Conservation (phyloP, 2,888 invertebrate species). For the Cactoblastis cactorum region DNA sequence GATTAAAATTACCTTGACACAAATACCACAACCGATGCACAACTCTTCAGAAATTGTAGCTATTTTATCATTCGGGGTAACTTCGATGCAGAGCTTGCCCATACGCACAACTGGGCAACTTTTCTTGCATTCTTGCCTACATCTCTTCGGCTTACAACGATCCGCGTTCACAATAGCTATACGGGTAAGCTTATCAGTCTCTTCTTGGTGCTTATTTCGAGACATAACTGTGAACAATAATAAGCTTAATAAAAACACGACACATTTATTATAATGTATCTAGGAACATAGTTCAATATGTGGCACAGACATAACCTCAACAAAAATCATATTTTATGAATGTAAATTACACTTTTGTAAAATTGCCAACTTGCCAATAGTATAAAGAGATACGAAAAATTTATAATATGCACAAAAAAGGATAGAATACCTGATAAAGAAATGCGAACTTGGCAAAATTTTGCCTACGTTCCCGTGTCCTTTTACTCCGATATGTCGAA, state of each 20-base stretch:
- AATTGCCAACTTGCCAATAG: slow-evolving; percentile 16
- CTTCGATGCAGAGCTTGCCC: slow-evolving; percentile 99
- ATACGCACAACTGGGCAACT: slow-evolving; percentile 99
- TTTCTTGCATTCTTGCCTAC: slow-evolving; percentile 99
- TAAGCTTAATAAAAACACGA: slow-evolving; percentile 21
- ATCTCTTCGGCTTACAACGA: slow-evolving; percentile 99
- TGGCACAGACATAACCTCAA: slow-evolving; percentile 72
- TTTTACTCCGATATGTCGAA: slow-evolving; percentile 68
- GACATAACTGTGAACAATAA: slow-evolving; percentile 61
- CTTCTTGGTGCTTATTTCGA: slow-evolving; percentile 84
- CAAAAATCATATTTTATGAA: slow-evolving; percentile 32
- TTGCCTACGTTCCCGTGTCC: slow-evolving; percentile 76
- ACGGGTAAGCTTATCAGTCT: slow-evolving; percentile 95
- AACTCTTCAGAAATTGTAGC: slow-evolving; percentile 98
- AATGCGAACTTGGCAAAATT: slow-evolving; percentile 65
- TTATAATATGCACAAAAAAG: slow-evolving; percentile 22
- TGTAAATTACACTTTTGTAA: slow-evolving; percentile 21
- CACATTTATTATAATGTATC: slow-evolving; percentile 23
- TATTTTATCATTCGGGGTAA: slow-evolving; percentile 96
- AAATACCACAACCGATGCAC: slow-evolving; percentile 99
- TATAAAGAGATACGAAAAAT: slow-evolving; percentile 15
- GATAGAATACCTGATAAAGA: slow-evolving; percentile 58
- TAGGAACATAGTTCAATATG: slow-evolving; percentile 46
- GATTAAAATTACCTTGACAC: slow-evolving; percentile 90
- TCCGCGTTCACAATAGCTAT: slow-evolving; percentile 99